These are phyloP conservation scores for Aplysina aerophoba DNA, from an alignment of 37 sponge, comb jelly and placozoan species.

Conservation along the genomic window DNA sequence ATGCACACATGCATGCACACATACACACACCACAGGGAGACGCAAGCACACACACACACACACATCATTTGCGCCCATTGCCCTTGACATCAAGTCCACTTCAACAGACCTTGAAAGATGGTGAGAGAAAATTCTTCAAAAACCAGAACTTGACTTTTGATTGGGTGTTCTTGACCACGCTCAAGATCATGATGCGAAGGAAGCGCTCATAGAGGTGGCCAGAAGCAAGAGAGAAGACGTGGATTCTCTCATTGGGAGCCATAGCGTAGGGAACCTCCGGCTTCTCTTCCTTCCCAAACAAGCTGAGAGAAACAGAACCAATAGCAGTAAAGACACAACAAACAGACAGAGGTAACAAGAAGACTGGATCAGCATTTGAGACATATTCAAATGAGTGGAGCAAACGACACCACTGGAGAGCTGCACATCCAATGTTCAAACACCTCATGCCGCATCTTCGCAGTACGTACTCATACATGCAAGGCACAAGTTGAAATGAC, in stretches of 20 bases:
- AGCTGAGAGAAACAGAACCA: not conserved
- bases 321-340: too few relatives aligned
- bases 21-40: not conserved
- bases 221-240: constrained; percentile 95
- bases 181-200: constrained; percentile 94
- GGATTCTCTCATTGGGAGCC: constrained; percentile 76
- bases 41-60: too few relatives aligned
- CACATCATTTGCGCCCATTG: not conserved
- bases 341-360: too few relatives aligned
- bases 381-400: too few relatives aligned
- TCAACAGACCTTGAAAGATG: constrained; percentile 77
- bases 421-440: too few relatives aligned
- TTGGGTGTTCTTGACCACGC: constrained; percentile 86
- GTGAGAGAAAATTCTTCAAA: constrained; percentile 95
- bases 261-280: not conserved
- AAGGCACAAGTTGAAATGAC: too few relatives aligned
- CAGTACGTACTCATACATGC: too few relatives aligned
- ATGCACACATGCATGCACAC: not conserved
- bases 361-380: too few relatives aligned
- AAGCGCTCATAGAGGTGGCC: constrained; percentile 97
- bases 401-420: too few relatives aligned
- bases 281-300: constrained; percentile 27
- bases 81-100: not conserved
- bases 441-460: too few relatives aligned
- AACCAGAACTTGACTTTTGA: constrained; percentile 97